A percentile compares a stretch with the other conserved stretches of the same genome.
These are phyloP conservation scores for Paedocypris sp. DNA, from an alignment of 2,113 vertebrate genomes.

Conservation along the genomic window DNA sequence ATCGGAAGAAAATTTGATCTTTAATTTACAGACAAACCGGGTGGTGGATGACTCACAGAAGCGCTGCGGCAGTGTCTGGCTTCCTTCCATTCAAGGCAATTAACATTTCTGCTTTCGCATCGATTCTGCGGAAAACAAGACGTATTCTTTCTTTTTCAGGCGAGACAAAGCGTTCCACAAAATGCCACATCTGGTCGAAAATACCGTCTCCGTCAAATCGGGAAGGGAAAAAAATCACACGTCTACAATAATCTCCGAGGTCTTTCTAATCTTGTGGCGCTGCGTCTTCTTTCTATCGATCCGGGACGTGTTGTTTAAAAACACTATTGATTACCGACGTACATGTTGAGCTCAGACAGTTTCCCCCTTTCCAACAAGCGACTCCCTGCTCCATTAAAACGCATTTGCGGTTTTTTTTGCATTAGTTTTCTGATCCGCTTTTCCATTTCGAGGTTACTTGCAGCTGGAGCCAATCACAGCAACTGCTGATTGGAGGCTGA, in stretches of 20 bases:
- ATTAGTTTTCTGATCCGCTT: too few relatives aligned
- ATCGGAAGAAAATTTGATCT: too few relatives aligned
- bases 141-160: not conserved
- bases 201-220: too few relatives aligned
- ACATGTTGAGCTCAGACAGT: not conserved
- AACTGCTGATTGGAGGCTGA: too few relatives aligned
- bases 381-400: too few relatives aligned
- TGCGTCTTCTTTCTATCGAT: not conserved
- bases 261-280: not conserved
- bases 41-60: too few relatives aligned
- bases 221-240: not conserved
- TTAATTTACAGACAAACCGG: too few relatives aligned
- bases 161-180: not conserved
- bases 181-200: not conserved
- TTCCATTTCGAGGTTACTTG: too few relatives aligned
- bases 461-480: too few relatives aligned
- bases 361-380: conserved; percentile 2
- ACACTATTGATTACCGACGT: not conserved
- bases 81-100: conserved; percentile 5
- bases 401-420: too few relatives aligned
- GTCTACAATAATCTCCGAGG: not conserved
- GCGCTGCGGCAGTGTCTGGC: too few relatives aligned
- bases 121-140: not conserved
- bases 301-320: not conserved
- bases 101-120: conserved; percentile 7